Evolutionary conservation across 2,113 vertebrate genomes (phyloP).

Genomic region (Tautogolabrus adspersus): DNA sequence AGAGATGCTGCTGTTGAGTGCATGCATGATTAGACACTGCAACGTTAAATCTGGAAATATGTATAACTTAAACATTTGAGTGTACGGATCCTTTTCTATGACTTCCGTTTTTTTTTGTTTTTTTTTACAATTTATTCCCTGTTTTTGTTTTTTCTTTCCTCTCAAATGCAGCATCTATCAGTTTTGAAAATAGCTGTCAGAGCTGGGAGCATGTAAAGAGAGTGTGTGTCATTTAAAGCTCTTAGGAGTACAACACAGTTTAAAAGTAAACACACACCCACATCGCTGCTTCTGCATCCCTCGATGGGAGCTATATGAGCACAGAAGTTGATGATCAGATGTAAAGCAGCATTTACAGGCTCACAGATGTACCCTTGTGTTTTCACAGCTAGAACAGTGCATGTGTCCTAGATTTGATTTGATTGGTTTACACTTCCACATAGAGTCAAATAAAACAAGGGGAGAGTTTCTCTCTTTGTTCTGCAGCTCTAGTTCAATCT

Average conservation of each 20-base stretch:
- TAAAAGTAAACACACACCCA: constrained; percentile 9
- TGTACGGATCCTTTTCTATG: background rate
- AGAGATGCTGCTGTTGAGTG: background rate
- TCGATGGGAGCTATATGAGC: constrained; percentile 1
- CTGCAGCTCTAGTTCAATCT: background rate
- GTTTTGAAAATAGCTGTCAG: background rate
- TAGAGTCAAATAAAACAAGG: background rate
- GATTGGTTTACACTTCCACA: background rate
- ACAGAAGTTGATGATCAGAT: background rate
- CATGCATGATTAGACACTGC: background rate
- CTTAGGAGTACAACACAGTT: constrained; percentile 1
- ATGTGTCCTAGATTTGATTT: background rate
- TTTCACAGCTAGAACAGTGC: background rate
- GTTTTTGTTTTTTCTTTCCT: background rate
- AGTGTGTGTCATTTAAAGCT: background rate
- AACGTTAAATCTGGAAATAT: background rate
- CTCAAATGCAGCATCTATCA: background rate
- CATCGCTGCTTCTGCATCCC: constrained; percentile 3
- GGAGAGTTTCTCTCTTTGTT: background rate
- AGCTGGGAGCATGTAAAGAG: background rate
- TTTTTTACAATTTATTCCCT: too few species aligned
- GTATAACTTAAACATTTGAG: background rate
- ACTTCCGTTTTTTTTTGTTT: background rate
- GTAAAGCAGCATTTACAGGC: background rate
- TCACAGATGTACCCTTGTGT: constrained; percentile 6